These are phyloP conservation scores for Sander lucioperca DNA, from an alignment of 2,113 vertebrate species.

Conservation along the genomic window DNA sequence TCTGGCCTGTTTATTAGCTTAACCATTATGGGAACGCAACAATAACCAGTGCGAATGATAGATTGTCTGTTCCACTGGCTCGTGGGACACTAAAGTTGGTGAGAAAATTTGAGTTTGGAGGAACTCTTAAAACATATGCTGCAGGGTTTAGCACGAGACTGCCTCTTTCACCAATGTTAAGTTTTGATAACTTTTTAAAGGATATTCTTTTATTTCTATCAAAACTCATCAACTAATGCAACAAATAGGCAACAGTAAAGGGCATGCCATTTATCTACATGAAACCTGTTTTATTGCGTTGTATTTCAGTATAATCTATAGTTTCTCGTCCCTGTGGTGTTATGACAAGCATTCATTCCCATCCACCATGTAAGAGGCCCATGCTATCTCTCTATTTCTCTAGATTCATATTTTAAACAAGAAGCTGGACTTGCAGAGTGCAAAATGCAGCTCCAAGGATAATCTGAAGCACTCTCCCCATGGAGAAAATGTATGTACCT, in stretches of 20 bases:
- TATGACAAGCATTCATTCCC: neutral
- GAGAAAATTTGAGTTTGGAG: neutral
- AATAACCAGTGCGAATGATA: neutral
- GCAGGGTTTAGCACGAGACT: neutral
- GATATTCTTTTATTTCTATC: neutral
- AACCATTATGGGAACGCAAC: neutral
- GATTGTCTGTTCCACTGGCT: neutral
- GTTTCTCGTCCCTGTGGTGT: neutral
- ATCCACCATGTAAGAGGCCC: slow-evolving; percentile 40
- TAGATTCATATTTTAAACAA: slow-evolving; percentile 97
- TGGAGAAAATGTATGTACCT: slow-evolving; percentile 93
- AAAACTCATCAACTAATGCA: too few relatives aligned
- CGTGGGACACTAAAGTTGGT: neutral
- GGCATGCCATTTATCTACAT: neutral
- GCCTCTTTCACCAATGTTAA: too few relatives aligned
- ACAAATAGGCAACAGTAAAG: neutral
- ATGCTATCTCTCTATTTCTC: slow-evolving; percentile 82
- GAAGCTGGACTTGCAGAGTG: slow-evolving; percentile 91
- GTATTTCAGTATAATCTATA: neutral
- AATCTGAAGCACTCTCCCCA: slow-evolving; percentile 91
- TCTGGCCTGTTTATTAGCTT: neutral
- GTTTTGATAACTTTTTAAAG: neutral
- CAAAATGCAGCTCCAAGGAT: slow-evolving; percentile 95
- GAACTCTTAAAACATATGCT: neutral
- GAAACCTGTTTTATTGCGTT: neutral